These are phyloP conservation scores for Hestina assimilis DNA, from an alignment of 1,140 invertebrate species.

Conservation along the genomic window DNA sequence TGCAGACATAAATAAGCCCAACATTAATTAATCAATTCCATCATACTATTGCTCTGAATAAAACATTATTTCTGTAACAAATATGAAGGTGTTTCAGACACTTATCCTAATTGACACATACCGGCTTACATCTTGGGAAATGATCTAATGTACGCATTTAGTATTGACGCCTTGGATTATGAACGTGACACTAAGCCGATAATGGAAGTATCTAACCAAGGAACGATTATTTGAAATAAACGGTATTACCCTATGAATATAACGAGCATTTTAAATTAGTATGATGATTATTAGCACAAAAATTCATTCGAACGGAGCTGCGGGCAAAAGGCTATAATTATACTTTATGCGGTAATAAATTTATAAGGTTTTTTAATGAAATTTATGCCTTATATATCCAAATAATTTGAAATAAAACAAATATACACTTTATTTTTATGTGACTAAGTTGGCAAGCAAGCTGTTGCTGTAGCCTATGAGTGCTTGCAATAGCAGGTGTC, in stretches of 20 bases:
- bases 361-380: no score
- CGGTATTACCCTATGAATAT: neutral
- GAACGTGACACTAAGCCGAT: constrained; percentile 29
- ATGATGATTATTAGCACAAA: neutral
- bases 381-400: no score
- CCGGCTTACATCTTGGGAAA: constrained; percentile 45
- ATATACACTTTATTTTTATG: no score
- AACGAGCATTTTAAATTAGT: neutral
- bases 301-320: no score
- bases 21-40: neutral
- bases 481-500: no score
- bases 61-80: constrained; percentile 9
- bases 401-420: no score
- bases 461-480: no score
- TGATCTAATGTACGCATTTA: constrained; percentile 47
- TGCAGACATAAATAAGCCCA: no score
- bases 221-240: constrained; percentile 10
- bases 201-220: constrained; percentile 30
- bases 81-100: constrained; percentile 16
- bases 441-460: no score
- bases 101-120: constrained; percentile 47
- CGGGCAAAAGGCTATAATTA: no score
- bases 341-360: no score
- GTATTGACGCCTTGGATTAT: constrained; percentile 43
- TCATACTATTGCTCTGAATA: constrained; percentile 1